Evolutionary conservation across 2,888 invertebrate species (phyloP), one percentile per base, ranked within the genome.

Genomic region (Phlogophora meticulosa): DNA sequence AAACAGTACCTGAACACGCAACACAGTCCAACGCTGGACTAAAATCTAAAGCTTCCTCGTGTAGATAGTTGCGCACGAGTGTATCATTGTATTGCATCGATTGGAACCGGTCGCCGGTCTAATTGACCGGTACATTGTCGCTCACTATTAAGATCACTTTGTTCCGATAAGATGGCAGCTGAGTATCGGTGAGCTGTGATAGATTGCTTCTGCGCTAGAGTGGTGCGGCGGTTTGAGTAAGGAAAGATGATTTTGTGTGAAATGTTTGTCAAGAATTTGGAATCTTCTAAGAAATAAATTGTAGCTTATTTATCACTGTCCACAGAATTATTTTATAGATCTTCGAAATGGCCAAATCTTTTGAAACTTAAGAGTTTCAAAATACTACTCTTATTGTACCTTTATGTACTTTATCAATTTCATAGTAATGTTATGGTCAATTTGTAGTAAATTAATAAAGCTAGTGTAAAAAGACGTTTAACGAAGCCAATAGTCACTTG

Each of bases 81-180:
- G 51, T 62, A 71, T 69, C 70, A 76, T 67, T 67, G 78, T 79
- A 83, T 86, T 77, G 84, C 85, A 86, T 81, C 76, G 71, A 56
- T 59, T 56, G 59, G 57, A 81, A 85, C 82, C 81, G 80, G 86
- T 83, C 9, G 38, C 48, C 5, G 49, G 76, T 74, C 85, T 88
- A 89, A 87, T 87, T 85, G 87, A 86, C 84, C 80, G 84, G 78
- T 72, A 82, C 80, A 86, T 87, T 87, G 89, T 89, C 87, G 80
- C 78, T 78, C 81, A 75, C 81, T 82, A 87, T 87, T 87, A 80
- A 87, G 89, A 89, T 89, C 84, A 75, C 74, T 67, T 75, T 77
- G 72, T 48, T 72, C 61, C 67, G 88, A 87, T 88, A 87, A 78
- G 70, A 84, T 81, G 83, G 76, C 76, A 74, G 61, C 75, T 64